Evolutionary conservation across 2,888 invertebrate genomes (phyloP).

Genomic region (Patella depressa): DNA sequence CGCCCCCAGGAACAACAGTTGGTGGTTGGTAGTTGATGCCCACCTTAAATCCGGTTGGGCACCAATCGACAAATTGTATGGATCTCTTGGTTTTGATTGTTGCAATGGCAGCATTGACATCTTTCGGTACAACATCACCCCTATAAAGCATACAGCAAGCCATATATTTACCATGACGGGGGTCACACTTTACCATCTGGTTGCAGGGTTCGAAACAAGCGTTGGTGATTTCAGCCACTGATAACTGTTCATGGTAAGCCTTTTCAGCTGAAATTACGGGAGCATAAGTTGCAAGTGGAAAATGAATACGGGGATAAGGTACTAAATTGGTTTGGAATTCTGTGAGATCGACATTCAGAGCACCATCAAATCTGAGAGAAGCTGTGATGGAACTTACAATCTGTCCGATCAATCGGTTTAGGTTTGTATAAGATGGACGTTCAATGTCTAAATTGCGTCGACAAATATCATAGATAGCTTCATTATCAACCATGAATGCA

Average conservation of each 20-base stretch:
- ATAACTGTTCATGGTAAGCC: slow-evolving; percentile 3
- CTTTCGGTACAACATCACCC: not conserved
- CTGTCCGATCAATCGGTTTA: not conserved
- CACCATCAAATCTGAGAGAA: slow-evolving; percentile 7
- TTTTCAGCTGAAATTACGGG: not conserved
- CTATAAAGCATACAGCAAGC: slow-evolving; percentile 1
- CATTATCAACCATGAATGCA: slow-evolving; percentile 9
- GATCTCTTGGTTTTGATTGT: slow-evolving; percentile 9
- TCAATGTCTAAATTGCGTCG: not conserved
- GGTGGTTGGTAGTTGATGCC: slow-evolving; percentile 8
- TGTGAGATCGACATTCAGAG: not conserved
- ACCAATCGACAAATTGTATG: slow-evolving; percentile 6
- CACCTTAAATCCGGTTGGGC: not conserved
- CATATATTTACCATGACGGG: slow-evolving; percentile 10
- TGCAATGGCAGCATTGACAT: slow-evolving; percentile 4
- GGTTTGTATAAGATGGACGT: slow-evolving; percentile 1
- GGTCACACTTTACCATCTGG: slow-evolving; percentile 5
- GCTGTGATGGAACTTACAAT: slow-evolving; percentile 3
- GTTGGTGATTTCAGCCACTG: slow-evolving; percentile 3
- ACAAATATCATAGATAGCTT: slow-evolving; percentile 4
- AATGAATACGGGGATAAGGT: slow-evolving; percentile 2
- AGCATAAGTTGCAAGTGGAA: not conserved
- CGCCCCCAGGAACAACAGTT: slow-evolving; percentile 3
- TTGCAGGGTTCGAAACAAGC: slow-evolving; percentile 9
- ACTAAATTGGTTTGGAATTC: slow-evolving; percentile 6